Evolutionary conservation across 53 echinoderm and acorn worm genomes (phyloP).

Genomic region (Paracentrotus lividus): DNA sequence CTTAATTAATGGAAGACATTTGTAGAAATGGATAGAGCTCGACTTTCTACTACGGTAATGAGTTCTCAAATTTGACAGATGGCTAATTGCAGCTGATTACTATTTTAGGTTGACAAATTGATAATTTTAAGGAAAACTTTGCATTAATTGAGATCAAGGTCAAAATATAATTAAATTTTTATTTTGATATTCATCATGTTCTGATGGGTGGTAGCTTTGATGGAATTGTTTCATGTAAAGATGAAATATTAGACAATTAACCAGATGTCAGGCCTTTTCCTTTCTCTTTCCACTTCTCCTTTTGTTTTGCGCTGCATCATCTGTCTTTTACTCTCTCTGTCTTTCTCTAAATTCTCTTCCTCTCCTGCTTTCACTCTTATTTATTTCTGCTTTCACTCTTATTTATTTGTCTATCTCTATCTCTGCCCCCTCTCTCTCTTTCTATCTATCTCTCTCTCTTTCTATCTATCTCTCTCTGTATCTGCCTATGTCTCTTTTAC

Average conservation of each 20-base stretch:
- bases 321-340: neutral
- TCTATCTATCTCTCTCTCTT: too few relatives aligned
- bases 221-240: neutral
- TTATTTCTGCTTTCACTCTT: too few relatives aligned
- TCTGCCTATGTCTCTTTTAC: neutral
- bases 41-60: neutral
- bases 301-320: neutral
- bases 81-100: neutral
- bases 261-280: neutral
- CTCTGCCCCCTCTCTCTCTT: too few relatives aligned
- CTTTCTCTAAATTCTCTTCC: too few relatives aligned
- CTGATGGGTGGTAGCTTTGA: neutral
- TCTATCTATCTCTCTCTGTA: too few relatives aligned
- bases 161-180: neutral
- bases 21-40: neutral
- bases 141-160: neutral
- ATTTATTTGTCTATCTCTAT: too few relatives aligned
- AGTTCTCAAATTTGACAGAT: neutral
- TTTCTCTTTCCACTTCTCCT: too few relatives aligned
- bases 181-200: neutral
- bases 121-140: neutral
- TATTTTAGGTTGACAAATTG: neutral
- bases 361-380: too few relatives aligned
- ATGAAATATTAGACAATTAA: neutral
- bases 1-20: neutral